phyloP scores from a whole-genome alignment of 2,888 invertebrate genomes.

The Tuberolachnus salignus region DNA sequence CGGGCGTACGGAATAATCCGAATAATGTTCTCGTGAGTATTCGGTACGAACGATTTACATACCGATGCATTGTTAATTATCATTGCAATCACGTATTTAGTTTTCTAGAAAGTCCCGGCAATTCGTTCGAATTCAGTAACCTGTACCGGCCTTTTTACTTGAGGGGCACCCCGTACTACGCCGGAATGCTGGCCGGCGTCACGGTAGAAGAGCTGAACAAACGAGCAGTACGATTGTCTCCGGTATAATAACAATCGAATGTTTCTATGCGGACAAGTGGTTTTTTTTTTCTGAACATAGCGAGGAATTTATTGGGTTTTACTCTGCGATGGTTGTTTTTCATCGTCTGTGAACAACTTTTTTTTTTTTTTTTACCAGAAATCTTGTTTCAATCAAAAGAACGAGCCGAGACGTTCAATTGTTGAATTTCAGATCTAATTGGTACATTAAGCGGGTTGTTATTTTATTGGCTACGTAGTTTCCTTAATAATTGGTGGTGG shows the following conservation, averaged over 20 bases:
- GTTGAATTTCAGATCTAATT: too few species aligned
- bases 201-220: conserved; percentile 14
- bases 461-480: too few species aligned
- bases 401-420: too few species aligned
- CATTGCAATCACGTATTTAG: background rate
- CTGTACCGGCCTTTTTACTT: conserved; percentile 14
- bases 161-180: conserved; percentile 27
- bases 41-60: too few species aligned
- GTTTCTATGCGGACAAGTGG: too few species aligned
- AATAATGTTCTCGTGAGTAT: conserved; percentile 14
- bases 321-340: background rate
- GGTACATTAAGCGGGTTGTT: too few species aligned
- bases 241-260: conserved; percentile 2
- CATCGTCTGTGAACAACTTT: background rate
- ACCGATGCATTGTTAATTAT: too few species aligned
- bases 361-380: background rate
- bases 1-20: conserved; percentile 8
- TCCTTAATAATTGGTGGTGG: too few species aligned
- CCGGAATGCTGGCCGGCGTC: conserved; percentile 9
- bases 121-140: conserved; percentile 1
- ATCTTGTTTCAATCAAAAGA: too few species aligned
- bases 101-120: background rate
- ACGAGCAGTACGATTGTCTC: conserved; percentile 7
- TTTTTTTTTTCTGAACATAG: too few species aligned
- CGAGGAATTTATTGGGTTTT: too few species aligned